Base-by-base conservation (phyloP, 2,113 vertebrate genomes). In the Cynocephalus volans region DNA sequence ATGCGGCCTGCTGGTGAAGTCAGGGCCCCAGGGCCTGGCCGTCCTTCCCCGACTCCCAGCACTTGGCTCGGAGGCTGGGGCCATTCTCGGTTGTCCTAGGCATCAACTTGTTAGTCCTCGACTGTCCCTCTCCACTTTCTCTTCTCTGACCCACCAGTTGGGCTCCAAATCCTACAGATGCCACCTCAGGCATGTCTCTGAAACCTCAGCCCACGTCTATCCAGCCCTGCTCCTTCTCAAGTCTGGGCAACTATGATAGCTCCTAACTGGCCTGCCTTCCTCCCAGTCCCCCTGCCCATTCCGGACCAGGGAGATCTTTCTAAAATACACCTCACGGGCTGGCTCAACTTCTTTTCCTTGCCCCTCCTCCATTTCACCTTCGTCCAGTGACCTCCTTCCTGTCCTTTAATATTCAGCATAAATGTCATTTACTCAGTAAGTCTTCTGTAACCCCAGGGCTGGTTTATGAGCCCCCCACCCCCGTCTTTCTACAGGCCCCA, bases 1-100 rank as follows among this genome's bases (percentile, higher is more conserved):
- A 1, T 0, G 13, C 3, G n/a, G 33, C 56, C 36, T 3, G 3
- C 70, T n/a, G 5, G 2, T 1, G n/a, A 62, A 33, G 48, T 13
- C 58, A 10, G n/a, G n/a, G 33, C 45, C 48, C 15, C 58, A 0
- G 79, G 58, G 10, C 69, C 76, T 41, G n/a, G 24, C 48, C 33
- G 0, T 58, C n/a, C 17, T n/a, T 26, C 26, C 50, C 64, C 41
- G 6, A 3, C 6, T 33, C 70, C 73, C 3, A 13, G 65, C 69
- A 52, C 18, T 54, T 41, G 73, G 80, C 65, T 64, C 58, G 21
- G 89, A 95, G 65, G 23, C 85, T 26, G 31, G 15, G 86, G 72
- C 33, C 33, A 15, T 62, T 73, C 48, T 41, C 52, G 2, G 81
- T 18, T 73, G 26, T 31, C 62, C 64, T n/a, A 31, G 72, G 48